Evolutionary conservation across 2,888 invertebrate genomes (phyloP).

Genomic region (Epirrita christyi): DNA sequence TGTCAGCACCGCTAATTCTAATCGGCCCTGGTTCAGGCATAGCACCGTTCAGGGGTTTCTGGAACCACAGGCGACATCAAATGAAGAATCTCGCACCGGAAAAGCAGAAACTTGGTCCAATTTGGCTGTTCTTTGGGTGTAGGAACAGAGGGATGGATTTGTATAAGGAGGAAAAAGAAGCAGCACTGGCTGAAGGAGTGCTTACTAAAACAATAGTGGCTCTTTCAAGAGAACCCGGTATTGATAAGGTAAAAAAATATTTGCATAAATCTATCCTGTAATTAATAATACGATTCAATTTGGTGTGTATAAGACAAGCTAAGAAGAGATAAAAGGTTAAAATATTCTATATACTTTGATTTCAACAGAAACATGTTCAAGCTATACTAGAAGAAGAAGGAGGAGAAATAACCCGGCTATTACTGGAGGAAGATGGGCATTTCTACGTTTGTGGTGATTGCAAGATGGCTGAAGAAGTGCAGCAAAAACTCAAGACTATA

Average conservation of each 20-base stretch:
- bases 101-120: conserved; percentile 65
- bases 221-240: conserved; percentile 90
- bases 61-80: conserved; percentile 89
- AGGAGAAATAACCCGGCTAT: conserved; percentile 88
- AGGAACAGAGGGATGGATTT: conserved; percentile 91
- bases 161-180: conserved; percentile 91
- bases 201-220: conserved; percentile 91
- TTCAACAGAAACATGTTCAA: conserved; percentile 95
- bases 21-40: conserved; percentile 97
- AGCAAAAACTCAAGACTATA: conserved; percentile 93
- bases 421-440: conserved; percentile 92
- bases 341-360: not conserved
- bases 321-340: not conserved
- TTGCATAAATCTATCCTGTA: no score
- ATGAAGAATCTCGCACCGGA: conserved; percentile 48
- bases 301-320: not conserved
- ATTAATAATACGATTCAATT: no score
- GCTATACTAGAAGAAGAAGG: conserved; percentile 92
- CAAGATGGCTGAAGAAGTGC: conserved; percentile 98
- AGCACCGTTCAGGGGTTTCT: conserved; percentile 97
- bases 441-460: conserved; percentile 98
- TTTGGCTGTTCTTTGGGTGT: conserved; percentile 95
- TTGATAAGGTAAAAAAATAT: conserved; percentile 87
- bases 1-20: conserved; percentile 90
- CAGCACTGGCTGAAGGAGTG: conserved; percentile 87